Conservation (phyloP, 2,888 invertebrate species). For the Empis stercorea region DNA sequence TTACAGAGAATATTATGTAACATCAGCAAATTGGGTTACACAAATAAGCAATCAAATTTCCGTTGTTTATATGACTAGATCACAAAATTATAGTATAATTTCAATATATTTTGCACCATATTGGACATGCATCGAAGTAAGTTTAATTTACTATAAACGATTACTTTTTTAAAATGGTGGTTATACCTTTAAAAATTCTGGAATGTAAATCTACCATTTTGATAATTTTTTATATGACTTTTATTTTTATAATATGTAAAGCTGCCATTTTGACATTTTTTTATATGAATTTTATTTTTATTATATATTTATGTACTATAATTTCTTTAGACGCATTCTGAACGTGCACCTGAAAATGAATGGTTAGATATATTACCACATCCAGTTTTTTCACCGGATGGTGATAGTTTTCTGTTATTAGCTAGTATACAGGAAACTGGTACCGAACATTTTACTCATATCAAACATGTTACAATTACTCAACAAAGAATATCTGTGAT, state of each 20-base stretch:
- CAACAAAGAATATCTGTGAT: slow-evolving; percentile 73
- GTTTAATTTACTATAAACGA: no score
- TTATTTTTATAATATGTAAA: no score
- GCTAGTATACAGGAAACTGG: slow-evolving; percentile 75
- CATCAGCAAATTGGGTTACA: slow-evolving; percentile 80
- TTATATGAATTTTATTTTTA: not conserved
- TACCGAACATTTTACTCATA: slow-evolving; percentile 74
- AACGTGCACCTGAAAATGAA: slow-evolving; percentile 68
- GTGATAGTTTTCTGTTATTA: slow-evolving; percentile 68
- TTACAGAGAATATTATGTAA: slow-evolving; percentile 77
- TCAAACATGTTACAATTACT: slow-evolving; percentile 71
- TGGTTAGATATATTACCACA: slow-evolving; percentile 78
- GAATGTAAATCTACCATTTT: no score
- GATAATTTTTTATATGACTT: no score
- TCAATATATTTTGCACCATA: slow-evolving; percentile 71
- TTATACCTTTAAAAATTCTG: no score
- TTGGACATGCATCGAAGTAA: slow-evolving; percentile 76
- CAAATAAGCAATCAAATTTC: slow-evolving; percentile 64
- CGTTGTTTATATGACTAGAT: slow-evolving; percentile 86
- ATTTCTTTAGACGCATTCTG: slow-evolving; percentile 56
- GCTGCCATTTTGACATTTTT: slow-evolving; percentile 3
- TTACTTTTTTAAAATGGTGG: no score
- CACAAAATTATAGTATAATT: slow-evolving; percentile 81
- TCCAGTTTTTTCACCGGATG: slow-evolving; percentile 72
- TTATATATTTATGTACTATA: not conserved